Evolutionary conservation across 2,797 vertebrate species (phyloP), one percentile per base, ranked within the genome.

Genomic region (Protonibea diacanthus): DNA sequence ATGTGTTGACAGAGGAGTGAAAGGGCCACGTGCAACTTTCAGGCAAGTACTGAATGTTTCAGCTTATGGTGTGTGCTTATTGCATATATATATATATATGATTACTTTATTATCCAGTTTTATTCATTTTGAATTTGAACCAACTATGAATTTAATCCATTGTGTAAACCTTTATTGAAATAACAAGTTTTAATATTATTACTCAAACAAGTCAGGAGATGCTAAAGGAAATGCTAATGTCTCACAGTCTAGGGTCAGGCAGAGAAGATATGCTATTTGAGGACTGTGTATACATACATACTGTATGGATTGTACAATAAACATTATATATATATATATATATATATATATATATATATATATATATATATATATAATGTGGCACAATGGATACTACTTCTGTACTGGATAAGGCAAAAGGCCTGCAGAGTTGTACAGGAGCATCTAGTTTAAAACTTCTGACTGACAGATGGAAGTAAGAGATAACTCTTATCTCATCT

Each of bases 271-370:
- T 75, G 52, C 29, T 72, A 11, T 60, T 44, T 44, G 47, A 80
- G 48, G 42, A 71, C 21, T 77, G 47, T 70, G 17, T 78, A 52
- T 63, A 73, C 20, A 57, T 45, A 59, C 13, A 61, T 56, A 20
- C 21, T 64, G n/a, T 60, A 73, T 67, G 49, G 42, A 63, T 29
- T 76, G 55, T 74, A 58, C 47, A 89, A 80, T 81, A 79, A 79
- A 79, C 29, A 53, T 3, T 38, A 38, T 38, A 38, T 38, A 38
- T 33, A 33, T 6, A 29, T 60, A 58, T 10, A 51, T 11, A 42
- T 5, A 29, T 0, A n/a, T 29, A 29, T 6, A 29, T 1, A 29
- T 5, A 29, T 6, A 29, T 29, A 29, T 29, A 6, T 29, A 29
- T 29, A 1, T 29, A 29, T 29, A 6, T 29, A 29, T 6, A 29